Evolutionary conservation across 2,888 invertebrate genomes (phyloP).

Genomic region (Dugesia japonica): DNA sequence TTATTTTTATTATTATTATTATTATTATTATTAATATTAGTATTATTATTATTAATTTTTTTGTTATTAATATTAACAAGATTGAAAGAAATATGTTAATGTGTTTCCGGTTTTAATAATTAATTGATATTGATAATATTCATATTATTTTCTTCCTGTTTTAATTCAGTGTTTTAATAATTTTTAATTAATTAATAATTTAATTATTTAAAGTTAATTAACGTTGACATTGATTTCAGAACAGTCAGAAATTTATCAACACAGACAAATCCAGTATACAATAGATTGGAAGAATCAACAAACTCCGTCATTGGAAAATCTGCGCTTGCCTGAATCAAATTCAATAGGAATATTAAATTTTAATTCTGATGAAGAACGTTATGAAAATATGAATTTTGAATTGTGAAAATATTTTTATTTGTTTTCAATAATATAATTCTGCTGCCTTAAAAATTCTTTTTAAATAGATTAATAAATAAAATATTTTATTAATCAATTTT

Average conservation of each 20-base stretch:
- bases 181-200: neutral
- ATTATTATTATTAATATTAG: too few relatives aligned
- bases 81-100: too few relatives aligned
- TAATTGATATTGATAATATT: too few relatives aligned
- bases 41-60: too few relatives aligned
- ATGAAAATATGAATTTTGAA: neutral
- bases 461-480: neutral
- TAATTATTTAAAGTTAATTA: neutral
- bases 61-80: too few relatives aligned
- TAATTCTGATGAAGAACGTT: neutral
- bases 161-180: too few relatives aligned
- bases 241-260: neutral
- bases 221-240: neutral
- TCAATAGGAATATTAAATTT: neutral
- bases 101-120: too few relatives aligned
- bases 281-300: neutral
- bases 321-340: neutral
- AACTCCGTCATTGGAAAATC: neutral
- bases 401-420: neutral
- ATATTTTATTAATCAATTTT: neutral
- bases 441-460: neutral
- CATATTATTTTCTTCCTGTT: too few relatives aligned
- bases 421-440: neutral
- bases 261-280: neutral
- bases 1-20: too few relatives aligned